A percentile compares a stretch with the other conserved stretches of the same genome.
Conservation (phyloP, 2,797 vertebrate species). For the Silurus lanzhouensis region DNA sequence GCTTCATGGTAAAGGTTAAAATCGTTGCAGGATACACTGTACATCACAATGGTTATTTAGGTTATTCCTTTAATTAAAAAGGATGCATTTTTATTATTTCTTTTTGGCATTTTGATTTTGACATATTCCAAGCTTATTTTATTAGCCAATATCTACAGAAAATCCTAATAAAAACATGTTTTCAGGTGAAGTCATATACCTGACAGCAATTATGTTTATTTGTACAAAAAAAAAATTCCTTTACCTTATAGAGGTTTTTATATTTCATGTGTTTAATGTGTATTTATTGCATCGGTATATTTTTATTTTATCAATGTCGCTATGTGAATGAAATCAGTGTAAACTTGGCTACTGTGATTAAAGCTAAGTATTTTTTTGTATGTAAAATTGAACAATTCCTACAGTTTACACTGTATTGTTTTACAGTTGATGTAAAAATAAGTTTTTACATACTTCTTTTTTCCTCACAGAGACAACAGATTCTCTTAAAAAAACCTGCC, state of each 20-base stretch:
- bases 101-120: background rate
- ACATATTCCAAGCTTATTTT: background rate
- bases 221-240: background rate
- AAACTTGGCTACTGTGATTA: background rate
- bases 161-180: background rate
- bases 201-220: background rate
- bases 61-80: background rate
- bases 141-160: background rate
- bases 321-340: background rate
- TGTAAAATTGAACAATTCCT: background rate
- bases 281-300: background rate
- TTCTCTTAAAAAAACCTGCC: background rate
- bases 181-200: background rate
- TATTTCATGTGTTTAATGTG: too few species aligned
- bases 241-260: too few species aligned
- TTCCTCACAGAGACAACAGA: background rate
- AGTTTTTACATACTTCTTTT: background rate
- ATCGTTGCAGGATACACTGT: background rate
- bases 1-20: background rate
- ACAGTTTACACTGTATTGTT: background rate
- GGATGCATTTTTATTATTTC: background rate
- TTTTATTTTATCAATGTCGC: background rate
- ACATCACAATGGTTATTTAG: background rate
- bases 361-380: background rate
- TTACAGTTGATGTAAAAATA: too few species aligned